A percentile compares a stretch with the other conserved stretches of the same genome.
phyloP scores from a whole-genome alignment of 2,888 invertebrate species.

The Antitype chi region DNA sequence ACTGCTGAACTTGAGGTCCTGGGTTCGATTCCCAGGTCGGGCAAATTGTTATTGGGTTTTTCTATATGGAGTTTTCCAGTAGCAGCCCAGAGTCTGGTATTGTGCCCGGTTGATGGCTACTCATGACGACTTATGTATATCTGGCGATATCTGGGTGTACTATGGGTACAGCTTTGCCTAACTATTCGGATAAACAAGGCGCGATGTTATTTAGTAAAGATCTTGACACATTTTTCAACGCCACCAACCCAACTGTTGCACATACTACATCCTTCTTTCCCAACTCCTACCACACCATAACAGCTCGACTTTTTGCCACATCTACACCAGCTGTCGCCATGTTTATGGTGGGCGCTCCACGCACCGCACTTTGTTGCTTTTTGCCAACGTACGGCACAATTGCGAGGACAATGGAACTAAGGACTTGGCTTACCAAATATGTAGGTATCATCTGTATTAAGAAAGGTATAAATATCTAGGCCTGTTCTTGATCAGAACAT shows the following conservation, averaged over 20 bases:
- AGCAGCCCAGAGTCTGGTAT: no score
- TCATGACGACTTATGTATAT: no score
- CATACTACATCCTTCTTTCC: conserved; percentile 61
- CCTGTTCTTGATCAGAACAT: conserved; percentile 28
- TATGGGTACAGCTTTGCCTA: no score
- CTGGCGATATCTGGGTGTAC: no score
- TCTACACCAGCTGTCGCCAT: conserved; percentile 82
- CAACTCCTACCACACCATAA: conserved; percentile 63
- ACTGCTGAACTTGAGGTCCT: no score
- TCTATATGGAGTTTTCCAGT: no score
- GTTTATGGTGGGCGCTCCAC: conserved; percentile 79
- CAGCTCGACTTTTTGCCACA: conserved; percentile 82
- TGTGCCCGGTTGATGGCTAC: no score
- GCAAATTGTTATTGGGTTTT: no score
- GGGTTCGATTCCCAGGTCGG: no score
- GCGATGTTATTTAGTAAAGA: no score
- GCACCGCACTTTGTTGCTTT: conserved; percentile 72
- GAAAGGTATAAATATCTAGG: conserved; percentile 39
- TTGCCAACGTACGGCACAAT: conserved; percentile 54
- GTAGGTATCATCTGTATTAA: conserved; percentile 35
- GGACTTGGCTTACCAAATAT: conserved; percentile 51
- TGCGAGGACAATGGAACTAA: conserved; percentile 49
- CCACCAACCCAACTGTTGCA: conserved; percentile 21
- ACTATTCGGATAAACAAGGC: no score
- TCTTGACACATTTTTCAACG: no score